These are phyloP conservation scores for Anagyrus pseudococci DNA, from an alignment of 2,888 invertebrate species.

Conservation along the genomic window DNA sequence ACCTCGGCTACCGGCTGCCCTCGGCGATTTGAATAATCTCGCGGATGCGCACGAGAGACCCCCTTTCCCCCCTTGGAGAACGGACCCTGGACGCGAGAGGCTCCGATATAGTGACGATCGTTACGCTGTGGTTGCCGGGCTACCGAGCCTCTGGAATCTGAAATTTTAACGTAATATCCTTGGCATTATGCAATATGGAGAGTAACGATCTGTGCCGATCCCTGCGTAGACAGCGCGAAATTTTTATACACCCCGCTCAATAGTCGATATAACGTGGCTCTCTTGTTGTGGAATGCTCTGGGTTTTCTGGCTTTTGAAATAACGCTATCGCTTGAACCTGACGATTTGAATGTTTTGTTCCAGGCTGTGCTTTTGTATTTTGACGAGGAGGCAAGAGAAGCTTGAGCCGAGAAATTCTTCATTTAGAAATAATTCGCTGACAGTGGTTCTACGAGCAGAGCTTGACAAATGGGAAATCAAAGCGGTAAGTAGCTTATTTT, in stretches of 20 bases:
- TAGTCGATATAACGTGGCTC: not conserved
- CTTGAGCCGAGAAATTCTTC: too few species aligned
- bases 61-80: not conserved
- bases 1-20: not conserved
- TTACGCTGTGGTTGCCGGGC: slow-evolving; percentile 25
- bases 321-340: too few species aligned
- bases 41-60: not conserved
- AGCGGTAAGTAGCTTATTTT: too few species aligned
- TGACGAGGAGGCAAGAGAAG: too few species aligned
- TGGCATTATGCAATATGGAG: slow-evolving; percentile 30
- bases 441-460: too few species aligned
- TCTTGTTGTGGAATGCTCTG: too few species aligned
- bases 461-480: too few species aligned
- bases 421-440: too few species aligned
- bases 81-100: slow-evolving; percentile 11
- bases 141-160: slow-evolving; percentile 34
- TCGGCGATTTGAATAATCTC: slow-evolving; percentile 34
- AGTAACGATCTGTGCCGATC: too few species aligned
- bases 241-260: slow-evolving; percentile 20
- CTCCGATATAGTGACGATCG: slow-evolving; percentile 18
- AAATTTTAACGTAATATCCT: slow-evolving; percentile 34
- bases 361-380: too few species aligned
- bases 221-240: slow-evolving; percentile 4
- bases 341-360: too few species aligned
- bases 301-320: too few species aligned